Evolutionary conservation across 2,113 vertebrate genomes (phyloP).

Genomic region (Seriola aureovittata): DNA sequence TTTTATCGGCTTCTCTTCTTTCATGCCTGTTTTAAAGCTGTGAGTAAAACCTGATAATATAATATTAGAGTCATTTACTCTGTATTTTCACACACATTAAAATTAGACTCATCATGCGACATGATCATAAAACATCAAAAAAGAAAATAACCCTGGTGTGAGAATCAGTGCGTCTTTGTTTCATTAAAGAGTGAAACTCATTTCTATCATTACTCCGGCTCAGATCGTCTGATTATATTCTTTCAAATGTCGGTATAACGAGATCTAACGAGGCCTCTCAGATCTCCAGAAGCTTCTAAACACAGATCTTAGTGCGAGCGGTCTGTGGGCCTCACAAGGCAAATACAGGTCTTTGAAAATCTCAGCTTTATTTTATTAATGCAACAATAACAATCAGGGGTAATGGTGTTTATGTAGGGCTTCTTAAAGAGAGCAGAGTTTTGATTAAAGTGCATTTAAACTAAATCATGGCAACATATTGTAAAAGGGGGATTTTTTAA

Average conservation of each 20-base stretch:
- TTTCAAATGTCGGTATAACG: slow-evolving; percentile 3
- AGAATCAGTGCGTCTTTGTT: background rate
- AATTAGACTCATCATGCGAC: background rate
- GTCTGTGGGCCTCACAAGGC: background rate
- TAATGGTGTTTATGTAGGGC: background rate
- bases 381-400: background rate
- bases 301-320: background rate
- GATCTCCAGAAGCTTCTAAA: slow-evolving; percentile 4
- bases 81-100: background rate
- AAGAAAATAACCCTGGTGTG: background rate
- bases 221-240: slow-evolving; percentile 3
- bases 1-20: background rate
- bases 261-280: slow-evolving; percentile 22
- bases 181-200: background rate
- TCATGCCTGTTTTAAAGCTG: background rate
- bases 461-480: background rate
- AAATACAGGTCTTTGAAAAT: background rate
- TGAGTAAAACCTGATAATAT: background rate
- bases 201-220: background rate
- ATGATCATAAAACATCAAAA: background rate
- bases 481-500: background rate
- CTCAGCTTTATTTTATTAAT: background rate
- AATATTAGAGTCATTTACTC: background rate
- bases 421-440: background rate
- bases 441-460: background rate